phyloP scores from a whole-genome alignment of 2,888 invertebrate species.

The Lamproptera curius region DNA sequence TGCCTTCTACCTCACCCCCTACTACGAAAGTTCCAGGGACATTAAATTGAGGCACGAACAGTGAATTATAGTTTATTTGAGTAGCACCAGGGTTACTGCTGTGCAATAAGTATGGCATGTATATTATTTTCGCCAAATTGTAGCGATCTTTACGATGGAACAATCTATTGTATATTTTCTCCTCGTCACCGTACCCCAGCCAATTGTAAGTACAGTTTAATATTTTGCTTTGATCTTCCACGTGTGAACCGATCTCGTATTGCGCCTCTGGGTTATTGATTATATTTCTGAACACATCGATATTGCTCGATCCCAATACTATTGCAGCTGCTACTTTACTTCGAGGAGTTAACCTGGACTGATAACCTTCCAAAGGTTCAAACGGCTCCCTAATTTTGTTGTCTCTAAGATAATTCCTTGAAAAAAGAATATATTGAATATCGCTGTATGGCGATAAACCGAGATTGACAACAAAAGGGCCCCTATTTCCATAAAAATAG shows the following conservation, averaged over 20 bases:
- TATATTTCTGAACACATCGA: constrained; percentile 92
- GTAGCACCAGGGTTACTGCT: constrained; percentile 93
- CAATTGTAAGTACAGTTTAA: constrained; percentile 98
- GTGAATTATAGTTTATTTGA: constrained; percentile 85
- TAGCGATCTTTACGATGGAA: constrained; percentile 95
- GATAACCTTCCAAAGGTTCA: constrained; percentile 81
- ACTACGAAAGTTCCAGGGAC: constrained; percentile 83
- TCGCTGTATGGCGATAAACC: constrained; percentile 93
- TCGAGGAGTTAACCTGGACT: constrained; percentile 88
- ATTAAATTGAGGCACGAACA: constrained; percentile 88
- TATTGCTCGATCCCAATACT: constrained; percentile 94
- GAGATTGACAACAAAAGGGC: constrained; percentile 91
- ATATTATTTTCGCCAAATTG: constrained; percentile 94
- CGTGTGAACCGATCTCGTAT: constrained; percentile 97
- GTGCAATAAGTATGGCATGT: constrained; percentile 93
- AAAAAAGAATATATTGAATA: constrained; percentile 88
- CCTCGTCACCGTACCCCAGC: constrained; percentile 88
- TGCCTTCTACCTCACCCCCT: constrained; percentile 96
- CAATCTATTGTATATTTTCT: constrained; percentile 84
- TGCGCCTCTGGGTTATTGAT: constrained; percentile 93
- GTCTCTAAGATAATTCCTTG: constrained; percentile 90
- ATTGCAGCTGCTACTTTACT: constrained; percentile 95
- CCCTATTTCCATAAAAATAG: constrained; percentile 92
- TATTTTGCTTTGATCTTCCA: constrained; percentile 94
- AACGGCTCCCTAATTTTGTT: constrained; percentile 94